Conservation (phyloP, 2,888 invertebrate species). For the Orchesellides sinensis region DNA sequence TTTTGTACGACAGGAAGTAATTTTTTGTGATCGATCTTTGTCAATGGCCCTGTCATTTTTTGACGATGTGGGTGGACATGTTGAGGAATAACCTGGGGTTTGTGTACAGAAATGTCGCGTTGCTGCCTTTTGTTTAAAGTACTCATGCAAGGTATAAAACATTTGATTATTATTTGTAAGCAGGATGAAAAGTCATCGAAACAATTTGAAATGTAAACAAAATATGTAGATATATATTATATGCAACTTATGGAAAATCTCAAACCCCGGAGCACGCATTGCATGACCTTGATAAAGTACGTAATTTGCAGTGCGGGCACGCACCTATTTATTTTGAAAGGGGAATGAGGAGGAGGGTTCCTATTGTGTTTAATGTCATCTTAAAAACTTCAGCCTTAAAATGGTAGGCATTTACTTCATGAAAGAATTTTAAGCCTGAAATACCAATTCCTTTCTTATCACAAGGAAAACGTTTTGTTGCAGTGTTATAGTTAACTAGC, state of each 20-base stretch:
- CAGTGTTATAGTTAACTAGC: slow-evolving; percentile 19
- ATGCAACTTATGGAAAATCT: background rate
- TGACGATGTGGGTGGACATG: slow-evolving; percentile 54
- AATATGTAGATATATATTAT: background rate
- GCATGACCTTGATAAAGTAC: slow-evolving; percentile 48
- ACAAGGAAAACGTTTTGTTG: slow-evolving; percentile 21
- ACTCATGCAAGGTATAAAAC: too few relatives aligned
- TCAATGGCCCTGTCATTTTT: slow-evolving; percentile 50
- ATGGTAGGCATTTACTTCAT: slow-evolving; percentile 21
- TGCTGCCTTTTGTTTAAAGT: too few relatives aligned
- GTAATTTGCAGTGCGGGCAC: slow-evolving; percentile 48
- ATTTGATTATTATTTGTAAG: too few relatives aligned
- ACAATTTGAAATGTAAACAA: slow-evolving; percentile 9
- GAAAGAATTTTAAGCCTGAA: slow-evolving; percentile 49
- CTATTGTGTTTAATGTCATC: slow-evolving; percentile 33
- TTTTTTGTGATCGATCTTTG: slow-evolving; percentile 39
- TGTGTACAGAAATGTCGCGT: too few relatives aligned
- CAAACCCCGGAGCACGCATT: background rate
- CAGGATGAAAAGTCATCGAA: too few relatives aligned
- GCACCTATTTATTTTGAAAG: slow-evolving; percentile 36
- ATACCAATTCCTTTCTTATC: slow-evolving; percentile 5
- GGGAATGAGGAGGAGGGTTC: slow-evolving; percentile 36
- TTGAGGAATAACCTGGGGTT: slow-evolving; percentile 45
- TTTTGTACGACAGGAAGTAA: slow-evolving; percentile 25
- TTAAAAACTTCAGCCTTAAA: slow-evolving; percentile 35